These are phyloP conservation scores for Heliconius hermathena DNA, from an alignment of 1,140 invertebrate genomes.

Conservation along the genomic window DNA sequence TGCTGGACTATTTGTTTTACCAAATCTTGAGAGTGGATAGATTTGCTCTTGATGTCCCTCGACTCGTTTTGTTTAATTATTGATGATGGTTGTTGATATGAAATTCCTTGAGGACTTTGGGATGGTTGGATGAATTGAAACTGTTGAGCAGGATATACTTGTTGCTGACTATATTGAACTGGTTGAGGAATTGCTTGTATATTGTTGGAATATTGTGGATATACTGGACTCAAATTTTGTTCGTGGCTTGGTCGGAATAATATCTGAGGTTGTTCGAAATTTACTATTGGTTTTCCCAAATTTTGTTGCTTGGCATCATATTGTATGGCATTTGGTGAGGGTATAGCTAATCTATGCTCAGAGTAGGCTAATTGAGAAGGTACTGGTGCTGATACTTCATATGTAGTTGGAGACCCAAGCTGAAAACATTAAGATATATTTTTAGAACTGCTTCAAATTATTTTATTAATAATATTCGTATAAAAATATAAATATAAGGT, in stretches of 20 bases:
- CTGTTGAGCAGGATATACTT: conserved; percentile 41
- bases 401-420: conserved; percentile 53
- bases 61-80: conserved; percentile 36
- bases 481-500: neutral
- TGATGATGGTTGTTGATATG: conserved; percentile 12
- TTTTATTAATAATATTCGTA: no score
- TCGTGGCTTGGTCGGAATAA: conserved; percentile 25
- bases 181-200: conserved; percentile 21
- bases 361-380: conserved; percentile 63
- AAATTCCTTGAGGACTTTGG: conserved; percentile 13
- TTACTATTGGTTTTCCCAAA: conserved; percentile 34
- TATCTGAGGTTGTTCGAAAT: conserved; percentile 36
- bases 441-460: no score
- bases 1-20: conserved; percentile 37
- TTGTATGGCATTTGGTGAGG: conserved; percentile 47
- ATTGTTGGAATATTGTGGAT: conserved; percentile 23
- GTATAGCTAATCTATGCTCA: conserved; percentile 51
- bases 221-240: conserved; percentile 23
- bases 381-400: conserved; percentile 63
- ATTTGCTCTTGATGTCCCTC: conserved; percentile 35
- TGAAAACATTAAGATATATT: conserved; percentile 35
- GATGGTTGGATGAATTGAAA: conserved; percentile 41
- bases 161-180: conserved; percentile 40
- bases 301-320: conserved; percentile 47
- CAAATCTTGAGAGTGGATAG: conserved; percentile 24